Base-by-base conservation (phyloP, 2,797 vertebrate species). In the Neomorphus geoffroyi region DNA sequence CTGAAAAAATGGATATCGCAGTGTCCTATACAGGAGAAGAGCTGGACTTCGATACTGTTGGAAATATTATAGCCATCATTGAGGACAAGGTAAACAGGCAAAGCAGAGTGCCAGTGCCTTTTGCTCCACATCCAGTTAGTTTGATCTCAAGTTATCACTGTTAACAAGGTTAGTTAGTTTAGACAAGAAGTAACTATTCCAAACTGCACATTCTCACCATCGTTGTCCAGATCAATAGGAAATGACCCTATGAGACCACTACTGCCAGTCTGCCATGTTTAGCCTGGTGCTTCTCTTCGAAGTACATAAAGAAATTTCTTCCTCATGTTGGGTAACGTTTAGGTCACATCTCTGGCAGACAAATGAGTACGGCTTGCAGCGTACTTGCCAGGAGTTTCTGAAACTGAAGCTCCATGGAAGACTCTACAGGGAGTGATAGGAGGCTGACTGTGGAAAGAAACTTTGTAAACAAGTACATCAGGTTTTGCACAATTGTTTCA, bases 51-150 rank as follows among this genome's bases (percentile, higher is more conserved):
- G 99, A 99, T 96, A 99, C 99, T 3, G 98, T 99, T 93, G 99
- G 99, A 85, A 99, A 99, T 96, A 99, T 99, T 91, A 99, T 99
- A 91, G 99, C 99, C 95, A 99, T 99, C 94, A 99, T 99, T 94
- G 99, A 99, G 94, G 99, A 99, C 96, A 99, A 99, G 99, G 99
- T 99, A 97, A 94, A 24, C 0, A 6, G 79, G 92, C 81, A 85
- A 28, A 56, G 88, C 73, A 96, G 57, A 80, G 26, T 90, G 51
- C 74, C 37, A 22, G 27, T 77, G 73, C 37, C 50, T 82, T 94
- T 81, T 91, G 10, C 18, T 80, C 84, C 56, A 69, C 45, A 11
- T 93, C 30, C 80, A 54, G 4, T 86, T 85, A 48, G 51, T 33
- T 89, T 79, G 57, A 39, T 85, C 23, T 74, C 45, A 80, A 22